A percentile compares a stretch with the other conserved stretches of the same genome.
These are phyloP conservation scores for Linepithema humile DNA, from an alignment of 1,140 invertebrate genomes.

Conservation along the genomic window DNA sequence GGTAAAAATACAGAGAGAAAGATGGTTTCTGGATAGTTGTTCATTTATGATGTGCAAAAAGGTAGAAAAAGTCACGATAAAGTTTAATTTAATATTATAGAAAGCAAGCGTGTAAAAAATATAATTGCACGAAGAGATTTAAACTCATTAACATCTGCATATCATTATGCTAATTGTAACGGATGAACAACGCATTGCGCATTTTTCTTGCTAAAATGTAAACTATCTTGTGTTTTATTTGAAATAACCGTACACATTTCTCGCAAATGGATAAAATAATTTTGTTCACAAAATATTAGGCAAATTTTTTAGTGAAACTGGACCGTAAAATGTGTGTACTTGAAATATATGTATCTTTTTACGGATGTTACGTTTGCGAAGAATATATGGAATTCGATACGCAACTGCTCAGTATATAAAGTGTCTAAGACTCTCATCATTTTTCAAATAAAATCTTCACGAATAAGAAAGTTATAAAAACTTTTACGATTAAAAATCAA, in stretches of 20 bases:
- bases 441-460: background rate
- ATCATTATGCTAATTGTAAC: conserved; percentile 10
- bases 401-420: background rate
- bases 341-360: too few relatives aligned
- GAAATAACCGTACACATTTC: background rate
- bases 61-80: background rate
- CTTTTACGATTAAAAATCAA: conserved; percentile 1
- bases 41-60: background rate
- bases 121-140: background rate
- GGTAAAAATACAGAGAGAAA: background rate
- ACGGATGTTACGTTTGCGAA: too few relatives aligned
- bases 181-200: background rate
- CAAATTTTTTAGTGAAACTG: conserved; percentile 13
- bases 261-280: background rate
- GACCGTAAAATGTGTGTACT: background rate
- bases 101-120: background rate
- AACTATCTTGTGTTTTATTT: conserved; percentile 12
- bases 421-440: background rate
- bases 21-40: background rate
- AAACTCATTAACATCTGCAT: conserved; percentile 19
- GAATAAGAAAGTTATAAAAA: background rate
- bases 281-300: background rate
- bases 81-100: conserved; percentile 21
- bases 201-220: background rate
- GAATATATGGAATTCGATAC: conserved; percentile 13